Evolutionary conservation across 2,888 invertebrate species (phyloP), one percentile per base, ranked within the genome.

Genomic region (Eilema griseolum): DNA sequence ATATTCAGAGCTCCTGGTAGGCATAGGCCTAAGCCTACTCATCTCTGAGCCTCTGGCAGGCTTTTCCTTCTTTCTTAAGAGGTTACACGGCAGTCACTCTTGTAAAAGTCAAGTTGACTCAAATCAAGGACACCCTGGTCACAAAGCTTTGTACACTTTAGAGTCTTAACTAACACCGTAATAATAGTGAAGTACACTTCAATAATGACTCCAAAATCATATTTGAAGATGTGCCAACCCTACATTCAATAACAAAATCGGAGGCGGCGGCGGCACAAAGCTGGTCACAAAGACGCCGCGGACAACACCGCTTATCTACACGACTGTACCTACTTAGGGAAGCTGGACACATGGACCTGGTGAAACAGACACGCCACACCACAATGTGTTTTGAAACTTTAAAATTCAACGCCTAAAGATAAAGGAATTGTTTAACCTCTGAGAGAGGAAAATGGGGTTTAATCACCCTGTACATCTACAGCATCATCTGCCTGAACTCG

Each of bases 261-360:
- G 87, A 88, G 89, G 89, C 91, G 93, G 91, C 89, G 79, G 83
- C 82, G 62, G 74, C 52, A 85, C 91, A 93, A 93, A 93, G 93
- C 79, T 71, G 81, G 86, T 86, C 37, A 85, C 92, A 93, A 93
- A 93, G 93, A 80, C 72, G 81, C 88, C 88, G 90, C 86, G 82
- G 82, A 89, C 89, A 89, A 86, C 77, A 78, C 79, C 84, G 82
- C 86, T 87, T 92, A 92, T 92, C 92, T 87, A 73, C 83, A 74
- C 81, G 74, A 77, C 83, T 70, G 67, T 74, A 26, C 59, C 59
- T 59, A 73, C 67, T 72, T 67, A 59, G 70, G 65, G 78, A 74
- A 77, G 75, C 74, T 67, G 69, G 64, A n/a, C 28, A 63, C 57
- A 66, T 41, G 59, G 61, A 66, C 41, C 31, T 66, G 70, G 31